Evolutionary conservation across 1,140 invertebrate species (phyloP), one percentile per base, ranked within the genome.

Genomic region (Lepeophtheirus salmonis): DNA sequence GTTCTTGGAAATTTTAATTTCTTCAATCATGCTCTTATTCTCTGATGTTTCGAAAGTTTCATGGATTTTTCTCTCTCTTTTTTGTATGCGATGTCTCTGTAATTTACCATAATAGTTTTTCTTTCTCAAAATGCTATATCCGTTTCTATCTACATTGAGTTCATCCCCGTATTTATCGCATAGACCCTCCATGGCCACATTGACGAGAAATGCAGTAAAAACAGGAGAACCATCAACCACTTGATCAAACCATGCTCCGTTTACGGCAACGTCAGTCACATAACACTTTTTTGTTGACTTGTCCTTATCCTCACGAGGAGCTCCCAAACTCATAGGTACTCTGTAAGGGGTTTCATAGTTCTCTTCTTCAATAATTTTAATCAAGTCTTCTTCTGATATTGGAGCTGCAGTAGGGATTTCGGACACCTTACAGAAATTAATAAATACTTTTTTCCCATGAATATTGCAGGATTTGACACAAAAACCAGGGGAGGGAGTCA

Each of bases 101-200:
- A 22, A 16, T 16, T 52, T 52, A 6, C 50, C 50, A 16, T 18
- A 12, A 21, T 18, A 52, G n/a, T 52, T 52, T 52, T 52, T 52
- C n/a, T 52, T 52, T 10, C 20, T 16, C 12, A 52, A 21, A 21
- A 52, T 52, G 6, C 20, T 52, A 10, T 22, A 52, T 4, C 50
- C 21, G 10, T 52, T 16, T 10, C 50, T 4, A 16, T 52, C 50
- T 12, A 52, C 4, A 52, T 52, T 52, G 50, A 16, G 21, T 22
- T 16, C n/a, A 12, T 52, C 50, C 10, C 50, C 50, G 21, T 52
- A 52, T 52, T 52, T 52, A 18, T 52, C 50, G 20, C 50, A 52
- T 14, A 52, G 50, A 10, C 50, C 50, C 50, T 52, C 50, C 50
- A 52, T 52, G n/a, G 50, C 50, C n/a, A 52, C n/a, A 21, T 52